Conservation (phyloP, 1,140 invertebrate genomes). For the Drosophila paulistorum region DNA sequence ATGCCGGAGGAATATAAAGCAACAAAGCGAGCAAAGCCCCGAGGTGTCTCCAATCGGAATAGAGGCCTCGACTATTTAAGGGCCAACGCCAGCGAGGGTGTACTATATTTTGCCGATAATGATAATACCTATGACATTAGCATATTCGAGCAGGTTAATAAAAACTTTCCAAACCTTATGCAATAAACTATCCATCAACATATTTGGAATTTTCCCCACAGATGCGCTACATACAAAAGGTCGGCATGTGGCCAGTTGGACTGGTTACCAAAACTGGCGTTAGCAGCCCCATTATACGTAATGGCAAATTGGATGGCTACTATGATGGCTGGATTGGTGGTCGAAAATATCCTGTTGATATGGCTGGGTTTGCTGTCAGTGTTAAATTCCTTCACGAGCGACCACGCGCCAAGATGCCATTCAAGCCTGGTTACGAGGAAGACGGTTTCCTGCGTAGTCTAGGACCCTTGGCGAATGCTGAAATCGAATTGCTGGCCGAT, state of each 20-base stretch:
- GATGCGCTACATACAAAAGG: constrained; percentile 91
- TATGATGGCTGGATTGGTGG: constrained; percentile 93
- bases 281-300: constrained; percentile 88
- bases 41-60: constrained; percentile 97
- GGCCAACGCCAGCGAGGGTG: constrained; percentile 89
- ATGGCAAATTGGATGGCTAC: constrained; percentile 89
- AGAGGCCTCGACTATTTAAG: constrained; percentile 93
- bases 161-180: no score
- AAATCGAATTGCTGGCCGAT: constrained; percentile 91
- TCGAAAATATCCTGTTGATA: constrained; percentile 94
- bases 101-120: constrained; percentile 98
- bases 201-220: constrained; percentile 54
- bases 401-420: constrained; percentile 89
- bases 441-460: constrained; percentile 92
- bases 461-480: constrained; percentile 86
- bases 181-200: no score
- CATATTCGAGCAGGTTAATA: constrained; percentile 90
- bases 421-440: constrained; percentile 91
- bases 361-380: constrained; percentile 92
- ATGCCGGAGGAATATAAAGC: constrained; percentile 91
- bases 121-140: constrained; percentile 97
- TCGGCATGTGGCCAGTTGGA: constrained; percentile 96
- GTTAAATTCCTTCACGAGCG: constrained; percentile 85
- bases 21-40: constrained; percentile 89
- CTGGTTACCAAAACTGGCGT: constrained; percentile 89